These are phyloP conservation scores for Cremastobaeus sp. DNA, from an alignment of 2,888 invertebrate genomes.

Conservation along the genomic window DNA sequence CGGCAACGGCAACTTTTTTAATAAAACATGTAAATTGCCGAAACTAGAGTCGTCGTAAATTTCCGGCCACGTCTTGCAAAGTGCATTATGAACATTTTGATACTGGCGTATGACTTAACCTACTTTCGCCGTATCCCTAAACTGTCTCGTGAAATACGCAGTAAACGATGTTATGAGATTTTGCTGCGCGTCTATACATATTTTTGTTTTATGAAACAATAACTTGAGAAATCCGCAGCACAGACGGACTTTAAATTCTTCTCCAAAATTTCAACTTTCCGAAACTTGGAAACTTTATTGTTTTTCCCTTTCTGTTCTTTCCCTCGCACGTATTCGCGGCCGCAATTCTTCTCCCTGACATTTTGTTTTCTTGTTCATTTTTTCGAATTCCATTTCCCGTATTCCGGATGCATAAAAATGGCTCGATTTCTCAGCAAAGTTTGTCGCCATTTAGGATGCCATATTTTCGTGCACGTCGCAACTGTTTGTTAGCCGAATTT, in stretches of 20 bases:
- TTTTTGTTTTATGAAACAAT: conserved; percentile 22
- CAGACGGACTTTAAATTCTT: neutral
- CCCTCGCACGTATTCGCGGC: too few species aligned
- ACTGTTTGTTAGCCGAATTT: conserved; percentile 21
- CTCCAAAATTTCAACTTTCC: too few species aligned
- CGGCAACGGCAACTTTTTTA: conserved; percentile 22
- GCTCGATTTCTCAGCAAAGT: too few species aligned
- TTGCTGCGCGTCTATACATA: conserved; percentile 12
- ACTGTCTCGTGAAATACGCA: conserved; percentile 19
- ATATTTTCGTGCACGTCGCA: conserved; percentile 17
- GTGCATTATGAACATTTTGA: conserved; percentile 29
- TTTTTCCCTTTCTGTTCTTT: too few species aligned
- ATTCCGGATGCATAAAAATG: too few species aligned
- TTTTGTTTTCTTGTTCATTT: too few species aligned
- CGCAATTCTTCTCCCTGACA: too few species aligned
- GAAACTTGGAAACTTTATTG: too few species aligned
- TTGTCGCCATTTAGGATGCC: conserved; percentile 7
- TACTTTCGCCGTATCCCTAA: conserved; percentile 21
- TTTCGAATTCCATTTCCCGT: too few species aligned
- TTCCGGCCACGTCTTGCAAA: conserved; percentile 8
- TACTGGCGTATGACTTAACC: conserved; percentile 27
- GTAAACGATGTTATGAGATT: conserved; percentile 35
- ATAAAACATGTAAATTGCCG: conserved; percentile 13
- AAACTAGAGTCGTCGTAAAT: conserved; percentile 6
- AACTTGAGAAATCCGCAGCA: neutral